These are phyloP conservation scores for Scophthalmus maximus DNA, from an alignment of 2,113 vertebrate genomes.

Conservation along the genomic window DNA sequence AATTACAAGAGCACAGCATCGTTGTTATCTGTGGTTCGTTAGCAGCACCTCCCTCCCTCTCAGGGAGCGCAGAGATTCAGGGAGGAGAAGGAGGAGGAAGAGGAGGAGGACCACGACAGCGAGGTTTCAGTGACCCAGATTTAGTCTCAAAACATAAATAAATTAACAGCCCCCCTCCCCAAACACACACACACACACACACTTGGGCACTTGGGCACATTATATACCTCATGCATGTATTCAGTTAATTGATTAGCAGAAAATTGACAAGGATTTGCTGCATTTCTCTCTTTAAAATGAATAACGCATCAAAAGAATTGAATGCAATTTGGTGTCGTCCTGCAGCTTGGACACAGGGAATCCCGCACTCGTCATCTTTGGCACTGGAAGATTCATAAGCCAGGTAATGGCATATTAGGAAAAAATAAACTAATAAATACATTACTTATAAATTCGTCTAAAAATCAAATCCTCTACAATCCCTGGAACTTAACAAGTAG, in stretches of 20 bases:
- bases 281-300: background rate
- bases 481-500: too few relatives aligned
- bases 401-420: too few relatives aligned
- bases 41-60: conserved; percentile 82
- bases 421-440: too few relatives aligned
- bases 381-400: too few relatives aligned
- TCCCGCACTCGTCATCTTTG: too few relatives aligned
- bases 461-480: too few relatives aligned
- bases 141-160: conserved; percentile 84
- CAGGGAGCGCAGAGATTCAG: conserved; percentile 77
- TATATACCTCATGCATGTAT: conserved; percentile 12
- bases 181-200: conserved; percentile 13
- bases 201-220: conserved; percentile 32
- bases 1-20: conserved; percentile 85
- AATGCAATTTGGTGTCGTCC: too few relatives aligned
- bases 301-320: too few relatives aligned
- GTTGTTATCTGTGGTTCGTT: conserved; percentile 85
- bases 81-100: conserved; percentile 50
- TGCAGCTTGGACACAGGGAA: too few relatives aligned
- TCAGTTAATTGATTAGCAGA: background rate
- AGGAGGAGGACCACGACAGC: conserved; percentile 32
- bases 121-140: conserved; percentile 86
- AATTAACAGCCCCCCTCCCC: conserved; percentile 76
- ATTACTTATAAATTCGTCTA: too few relatives aligned
- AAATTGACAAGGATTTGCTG: background rate